Base-by-base conservation (phyloP, 37 sponge, comb jelly and placozoan species). In the Dysidea cf. avara region DNA sequence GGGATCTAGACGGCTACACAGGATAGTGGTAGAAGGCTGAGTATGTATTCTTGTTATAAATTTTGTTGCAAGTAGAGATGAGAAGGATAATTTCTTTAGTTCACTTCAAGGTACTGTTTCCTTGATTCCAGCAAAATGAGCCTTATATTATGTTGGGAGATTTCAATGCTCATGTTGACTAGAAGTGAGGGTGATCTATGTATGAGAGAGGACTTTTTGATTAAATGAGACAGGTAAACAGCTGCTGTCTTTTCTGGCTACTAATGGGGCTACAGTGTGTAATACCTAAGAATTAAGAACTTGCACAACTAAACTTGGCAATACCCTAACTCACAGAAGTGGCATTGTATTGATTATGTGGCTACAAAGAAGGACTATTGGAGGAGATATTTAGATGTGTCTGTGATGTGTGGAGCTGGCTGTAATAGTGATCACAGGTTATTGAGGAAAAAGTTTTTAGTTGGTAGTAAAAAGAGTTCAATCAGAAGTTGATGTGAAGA, bases 281-380 rank as follows among this genome's bases (percentile, higher is more conserved):
- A 81, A 81, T 57, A 81, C 66, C 14, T 81, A 66, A n/a, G n/a
- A n/a, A 66, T 81, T 71, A 40, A 18, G 30, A 11, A 72, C n/a
- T n/a, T n/a, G n/a, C n/a, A 71, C 57, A 55, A 70, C 16, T 56
- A 61, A 47, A 72, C 82, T 12, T 81, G 82, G 74, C 74, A 81
- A 21, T 66, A 81, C 22, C 74, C 82, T 12, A 62, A 53, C n/a
- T 74, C 75, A 35, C 73, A 73, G 30, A 5, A n/a, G 60, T 77
- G 68, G 78, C 30, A 34, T 56, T 68, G 79, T 51, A 81, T 70
- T 29, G 81, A 81, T n/a, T 81, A 40, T 34, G 73, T 63, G 37
- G 58, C 71, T 1, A 47, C 71, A 7, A 71, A 54, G 43, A 52
- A 61, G 38, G 25, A 18, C 16, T 2, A 72, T 11, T 28, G 73